A percentile compares a stretch with the other conserved stretches of the same genome.
Evolutionary conservation across 2,888 invertebrate genomes (phyloP).

Genomic region (Boloria euphrosyne): DNA sequence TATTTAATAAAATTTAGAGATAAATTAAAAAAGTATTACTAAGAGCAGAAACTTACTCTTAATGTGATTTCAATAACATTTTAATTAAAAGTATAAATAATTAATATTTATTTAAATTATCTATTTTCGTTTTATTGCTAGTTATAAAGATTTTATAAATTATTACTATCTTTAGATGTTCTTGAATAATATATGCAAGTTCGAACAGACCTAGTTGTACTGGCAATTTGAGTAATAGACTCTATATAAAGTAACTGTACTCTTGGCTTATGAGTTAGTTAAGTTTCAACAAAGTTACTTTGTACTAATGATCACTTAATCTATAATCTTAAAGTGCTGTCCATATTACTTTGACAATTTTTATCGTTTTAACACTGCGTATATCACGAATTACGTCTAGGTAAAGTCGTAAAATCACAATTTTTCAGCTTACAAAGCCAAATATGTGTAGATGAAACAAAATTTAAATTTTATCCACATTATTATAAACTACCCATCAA

Average conservation of each 20-base stretch:
- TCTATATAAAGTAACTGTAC: slow-evolving; percentile 55
- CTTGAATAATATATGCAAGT: slow-evolving; percentile 15
- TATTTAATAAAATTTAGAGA: too few relatives aligned
- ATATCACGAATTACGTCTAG: background rate
- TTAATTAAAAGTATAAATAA: too few relatives aligned
- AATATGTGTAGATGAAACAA: slow-evolving; percentile 13
- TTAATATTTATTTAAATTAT: too few relatives aligned
- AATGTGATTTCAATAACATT: too few relatives aligned
- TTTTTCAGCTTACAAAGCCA: slow-evolving; percentile 7
- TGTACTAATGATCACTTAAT: slow-evolving; percentile 18
- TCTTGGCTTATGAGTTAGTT: slow-evolving; percentile 51
- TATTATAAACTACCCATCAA: slow-evolving; percentile 10
- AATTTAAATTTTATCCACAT: slow-evolving; percentile 22
- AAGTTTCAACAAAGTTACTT: slow-evolving; percentile 23
- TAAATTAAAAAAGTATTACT: too few relatives aligned
- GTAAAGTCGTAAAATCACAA: slow-evolving; percentile 7
- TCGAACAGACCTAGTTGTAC: slow-evolving; percentile 41
- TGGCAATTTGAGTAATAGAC: slow-evolving; percentile 48
- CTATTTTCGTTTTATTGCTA: too few relatives aligned
- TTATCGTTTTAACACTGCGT: background rate
- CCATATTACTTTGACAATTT: background rate
- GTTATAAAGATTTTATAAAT: background rate
- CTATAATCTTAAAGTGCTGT: background rate
- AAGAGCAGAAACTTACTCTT: too few relatives aligned
- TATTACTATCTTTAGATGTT: slow-evolving; percentile 12